Evolutionary conservation across 2,888 invertebrate genomes (phyloP).

Genomic region (Blastobasis adustella): DNA sequence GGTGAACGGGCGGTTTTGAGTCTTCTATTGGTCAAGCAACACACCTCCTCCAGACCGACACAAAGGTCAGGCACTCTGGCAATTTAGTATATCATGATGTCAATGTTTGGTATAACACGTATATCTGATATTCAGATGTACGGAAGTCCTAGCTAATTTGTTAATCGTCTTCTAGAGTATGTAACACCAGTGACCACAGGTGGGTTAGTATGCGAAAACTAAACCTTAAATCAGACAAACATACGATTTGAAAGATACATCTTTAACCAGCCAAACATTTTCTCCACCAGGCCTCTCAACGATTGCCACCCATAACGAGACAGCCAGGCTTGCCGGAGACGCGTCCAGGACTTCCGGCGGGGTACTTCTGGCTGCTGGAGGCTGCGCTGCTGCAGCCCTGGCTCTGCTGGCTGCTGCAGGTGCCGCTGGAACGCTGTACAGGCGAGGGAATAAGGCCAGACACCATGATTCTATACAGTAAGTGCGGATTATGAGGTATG

Average conservation of each 20-base stretch:
- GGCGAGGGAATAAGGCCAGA: conserved; percentile 78
- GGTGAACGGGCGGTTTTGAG: too few relatives aligned
- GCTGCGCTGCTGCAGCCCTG: conserved; percentile 84
- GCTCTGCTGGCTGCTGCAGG: conserved; percentile 79
- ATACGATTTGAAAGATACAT: conserved; percentile 8
- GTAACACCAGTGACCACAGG: too few relatives aligned
- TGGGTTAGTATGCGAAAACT: too few relatives aligned
- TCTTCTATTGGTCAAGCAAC: too few relatives aligned
- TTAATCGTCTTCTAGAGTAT: background rate
- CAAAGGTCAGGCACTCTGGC: too few relatives aligned
- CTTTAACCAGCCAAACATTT: conserved; percentile 4
- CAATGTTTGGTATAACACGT: background rate
- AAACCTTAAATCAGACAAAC: too few relatives aligned
- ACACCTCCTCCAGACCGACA: too few relatives aligned
- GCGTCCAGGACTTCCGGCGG: conserved; percentile 78
- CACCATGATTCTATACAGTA: conserved; percentile 81
- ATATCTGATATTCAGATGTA: background rate
- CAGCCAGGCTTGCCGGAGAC: conserved; percentile 81
- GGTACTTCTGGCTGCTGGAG: conserved; percentile 86
- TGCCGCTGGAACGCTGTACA: conserved; percentile 79
- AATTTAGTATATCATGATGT: too few relatives aligned
- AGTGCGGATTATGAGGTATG: conserved; percentile 19
- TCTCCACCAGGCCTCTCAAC: conserved; percentile 47
- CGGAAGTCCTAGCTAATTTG: background rate
- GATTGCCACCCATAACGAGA: conserved; percentile 80